Evolutionary conservation across 2,888 invertebrate genomes (phyloP).

Genomic region (Sylvicola cinctus): DNA sequence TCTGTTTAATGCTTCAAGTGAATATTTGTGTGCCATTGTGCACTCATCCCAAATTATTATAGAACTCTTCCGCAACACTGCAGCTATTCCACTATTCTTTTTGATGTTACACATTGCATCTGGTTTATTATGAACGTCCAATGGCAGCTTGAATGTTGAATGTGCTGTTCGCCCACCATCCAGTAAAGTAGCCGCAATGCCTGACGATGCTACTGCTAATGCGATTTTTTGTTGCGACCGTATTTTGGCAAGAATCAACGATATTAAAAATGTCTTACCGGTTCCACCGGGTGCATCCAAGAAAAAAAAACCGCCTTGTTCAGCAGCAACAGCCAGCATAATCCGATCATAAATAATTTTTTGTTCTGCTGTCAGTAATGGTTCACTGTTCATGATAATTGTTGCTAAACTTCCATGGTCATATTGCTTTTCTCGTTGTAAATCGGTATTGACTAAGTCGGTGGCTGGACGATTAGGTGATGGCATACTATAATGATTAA

Average conservation of each 20-base stretch:
- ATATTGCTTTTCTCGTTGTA: conserved; percentile 11
- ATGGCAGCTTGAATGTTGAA: conserved; percentile 13
- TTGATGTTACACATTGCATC: conserved; percentile 10
- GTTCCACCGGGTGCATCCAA: conserved; percentile 8
- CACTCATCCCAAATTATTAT: conserved; percentile 13
- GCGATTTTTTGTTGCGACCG: conserved; percentile 6
- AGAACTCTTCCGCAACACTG: not conserved
- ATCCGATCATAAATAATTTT: conserved; percentile 11
- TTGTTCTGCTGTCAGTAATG: conserved; percentile 5
- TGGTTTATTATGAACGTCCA: conserved; percentile 14
- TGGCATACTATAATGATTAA: conserved; percentile 12
- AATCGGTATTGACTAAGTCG: conserved; percentile 11
- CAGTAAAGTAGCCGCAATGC: conserved; percentile 10
- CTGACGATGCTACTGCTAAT: conserved; percentile 9
- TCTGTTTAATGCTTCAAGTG: conserved; percentile 7
- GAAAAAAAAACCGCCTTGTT: conserved; percentile 8
- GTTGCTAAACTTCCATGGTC: conserved; percentile 9
- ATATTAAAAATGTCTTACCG: conserved; percentile 7
- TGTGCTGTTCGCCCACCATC: conserved; percentile 14
- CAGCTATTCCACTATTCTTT: conserved; percentile 5
- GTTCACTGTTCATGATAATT: conserved; percentile 1
- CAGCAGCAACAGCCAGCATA: conserved; percentile 10
- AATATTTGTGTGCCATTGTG: conserved; percentile 13
- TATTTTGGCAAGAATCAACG: conserved; percentile 4
- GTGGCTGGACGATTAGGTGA: conserved; percentile 11